A percentile compares a stretch with the other conserved stretches of the same genome.
Conservation (phyloP, 2,797 vertebrate genomes). For the Centroberyx gerrardi region DNA sequence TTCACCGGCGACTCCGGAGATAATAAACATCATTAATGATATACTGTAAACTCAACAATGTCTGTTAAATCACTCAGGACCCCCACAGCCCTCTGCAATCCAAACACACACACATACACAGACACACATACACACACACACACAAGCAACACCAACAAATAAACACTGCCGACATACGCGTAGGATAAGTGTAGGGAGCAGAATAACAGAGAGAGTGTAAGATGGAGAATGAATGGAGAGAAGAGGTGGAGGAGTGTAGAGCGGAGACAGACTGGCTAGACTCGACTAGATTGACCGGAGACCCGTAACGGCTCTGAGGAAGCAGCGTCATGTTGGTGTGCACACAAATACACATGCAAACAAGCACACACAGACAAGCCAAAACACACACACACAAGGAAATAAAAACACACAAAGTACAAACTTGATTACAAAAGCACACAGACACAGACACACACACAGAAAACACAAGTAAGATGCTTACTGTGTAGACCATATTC, state of each 20-base stretch:
- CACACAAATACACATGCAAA: constrained; percentile 50
- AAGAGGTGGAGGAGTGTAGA: constrained; percentile 48
- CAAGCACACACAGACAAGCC: constrained; percentile 17
- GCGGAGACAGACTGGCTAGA: constrained; percentile 72
- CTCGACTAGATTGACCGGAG: constrained; percentile 59
- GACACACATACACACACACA: constrained; percentile 26
- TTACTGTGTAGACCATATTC: constrained; percentile 99
- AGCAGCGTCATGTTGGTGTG: constrained; percentile 39
- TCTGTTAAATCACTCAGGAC: constrained; percentile 64
- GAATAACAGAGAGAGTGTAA: constrained; percentile 60
- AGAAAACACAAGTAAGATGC: constrained; percentile 60
- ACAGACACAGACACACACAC: neutral
- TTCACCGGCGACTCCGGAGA: constrained; percentile 68
- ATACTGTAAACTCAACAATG: constrained; percentile 72
- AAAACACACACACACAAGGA: constrained; percentile 41
- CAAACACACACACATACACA: constrained; percentile 36
- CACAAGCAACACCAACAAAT: constrained; percentile 53
- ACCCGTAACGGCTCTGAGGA: constrained; percentile 27
- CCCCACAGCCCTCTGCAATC: constrained; percentile 28
- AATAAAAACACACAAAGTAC: constrained; percentile 1
- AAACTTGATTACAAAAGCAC: neutral
- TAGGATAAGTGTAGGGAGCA: constrained; percentile 45
- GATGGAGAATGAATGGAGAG: constrained; percentile 45
- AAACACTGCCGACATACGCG: constrained; percentile 57
- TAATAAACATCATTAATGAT: constrained; percentile 79